These are phyloP conservation scores for Amiota mariae DNA, from an alignment of 2,888 invertebrate genomes.

Conservation along the genomic window DNA sequence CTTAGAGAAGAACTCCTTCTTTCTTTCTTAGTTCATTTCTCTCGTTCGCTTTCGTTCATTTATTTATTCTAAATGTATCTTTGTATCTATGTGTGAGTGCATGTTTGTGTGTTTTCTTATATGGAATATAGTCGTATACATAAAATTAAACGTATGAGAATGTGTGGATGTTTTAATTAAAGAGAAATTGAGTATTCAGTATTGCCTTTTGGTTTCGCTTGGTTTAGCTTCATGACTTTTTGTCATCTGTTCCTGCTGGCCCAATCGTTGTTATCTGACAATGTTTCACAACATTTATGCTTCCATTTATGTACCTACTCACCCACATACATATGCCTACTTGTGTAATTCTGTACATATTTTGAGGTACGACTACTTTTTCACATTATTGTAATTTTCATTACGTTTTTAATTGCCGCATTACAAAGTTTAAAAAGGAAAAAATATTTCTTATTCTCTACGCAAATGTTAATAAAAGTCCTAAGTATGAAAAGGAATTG, in stretches of 20 bases:
- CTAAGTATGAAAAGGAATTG: too few relatives aligned
- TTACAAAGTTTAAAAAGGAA: slow-evolving; percentile 13
- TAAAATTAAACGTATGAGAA: slow-evolving; percentile 30
- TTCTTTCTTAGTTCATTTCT: background rate
- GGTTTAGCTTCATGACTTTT: slow-evolving; percentile 39
- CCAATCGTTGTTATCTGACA: slow-evolving; percentile 51
- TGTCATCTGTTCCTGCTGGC: slow-evolving; percentile 32
- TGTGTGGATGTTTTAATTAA: slow-evolving; percentile 66
- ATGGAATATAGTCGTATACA: too few relatives aligned
- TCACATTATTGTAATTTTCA: slow-evolving; percentile 32
- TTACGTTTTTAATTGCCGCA: slow-evolving; percentile 28
- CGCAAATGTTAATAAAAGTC: slow-evolving; percentile 30
- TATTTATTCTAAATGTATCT: background rate
- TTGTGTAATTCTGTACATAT: slow-evolving; percentile 20
- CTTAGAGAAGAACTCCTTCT: background rate
- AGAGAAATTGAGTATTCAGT: slow-evolving; percentile 67
- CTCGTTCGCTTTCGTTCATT: background rate
- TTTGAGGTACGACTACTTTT: background rate
- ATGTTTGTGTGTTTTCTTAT: slow-evolving; percentile 25
- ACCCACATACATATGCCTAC: slow-evolving; percentile 52
- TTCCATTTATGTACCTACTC: slow-evolving; percentile 44
- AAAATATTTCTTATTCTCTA: slow-evolving; percentile 53
- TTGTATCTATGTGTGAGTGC: slow-evolving; percentile 29
- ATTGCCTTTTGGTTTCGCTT: slow-evolving; percentile 46
- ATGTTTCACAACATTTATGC: too few relatives aligned